phyloP scores from a whole-genome alignment of 1,140 invertebrate species.

The Frieseomelitta varia region DNA sequence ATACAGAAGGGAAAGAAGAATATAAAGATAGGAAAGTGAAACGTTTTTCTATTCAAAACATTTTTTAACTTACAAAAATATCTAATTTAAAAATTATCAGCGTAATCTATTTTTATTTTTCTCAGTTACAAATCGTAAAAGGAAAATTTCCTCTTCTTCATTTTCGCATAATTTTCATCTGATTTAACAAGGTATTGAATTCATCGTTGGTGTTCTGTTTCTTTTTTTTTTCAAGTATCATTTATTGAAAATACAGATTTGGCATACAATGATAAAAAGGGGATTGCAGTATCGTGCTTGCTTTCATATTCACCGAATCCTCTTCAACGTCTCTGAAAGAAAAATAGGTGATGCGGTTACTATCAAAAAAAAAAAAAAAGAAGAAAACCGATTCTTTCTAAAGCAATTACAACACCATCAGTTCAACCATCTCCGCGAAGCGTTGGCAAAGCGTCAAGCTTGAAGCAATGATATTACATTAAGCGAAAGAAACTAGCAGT shows the following conservation, averaged over 20 bases:
- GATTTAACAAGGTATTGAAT: background rate
- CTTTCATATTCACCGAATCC: conserved; percentile 38
- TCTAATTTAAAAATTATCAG: background rate
- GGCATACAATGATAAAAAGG: conserved; percentile 67
- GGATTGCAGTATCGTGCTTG: conserved; percentile 46
- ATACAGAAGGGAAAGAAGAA: too few species aligned
- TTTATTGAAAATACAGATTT: conserved; percentile 77
- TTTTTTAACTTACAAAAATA: too few species aligned
- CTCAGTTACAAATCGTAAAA: background rate
- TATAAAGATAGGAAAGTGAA: too few species aligned
- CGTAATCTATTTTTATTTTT: background rate
- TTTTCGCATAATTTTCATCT: background rate
- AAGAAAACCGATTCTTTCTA: conserved; percentile 35
- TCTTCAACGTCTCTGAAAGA: conserved; percentile 70
- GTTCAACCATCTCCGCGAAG: conserved; percentile 45
- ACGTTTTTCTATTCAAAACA: too few species aligned
- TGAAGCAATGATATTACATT: conserved; percentile 62
- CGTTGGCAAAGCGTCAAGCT: conserved; percentile 56
- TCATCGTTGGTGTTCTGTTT: too few species aligned
- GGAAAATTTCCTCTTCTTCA: background rate
- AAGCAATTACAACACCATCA: conserved; percentile 20
- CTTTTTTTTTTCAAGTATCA: conserved; percentile 49
- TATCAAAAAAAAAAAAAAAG: conserved; percentile 20
- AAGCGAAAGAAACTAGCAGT: conserved; percentile 30
- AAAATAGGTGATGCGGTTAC: conserved; percentile 55